Evolutionary conservation across 2,797 vertebrate species (phyloP).

Genomic region (Cynodonichthys magdalenae): DNA sequence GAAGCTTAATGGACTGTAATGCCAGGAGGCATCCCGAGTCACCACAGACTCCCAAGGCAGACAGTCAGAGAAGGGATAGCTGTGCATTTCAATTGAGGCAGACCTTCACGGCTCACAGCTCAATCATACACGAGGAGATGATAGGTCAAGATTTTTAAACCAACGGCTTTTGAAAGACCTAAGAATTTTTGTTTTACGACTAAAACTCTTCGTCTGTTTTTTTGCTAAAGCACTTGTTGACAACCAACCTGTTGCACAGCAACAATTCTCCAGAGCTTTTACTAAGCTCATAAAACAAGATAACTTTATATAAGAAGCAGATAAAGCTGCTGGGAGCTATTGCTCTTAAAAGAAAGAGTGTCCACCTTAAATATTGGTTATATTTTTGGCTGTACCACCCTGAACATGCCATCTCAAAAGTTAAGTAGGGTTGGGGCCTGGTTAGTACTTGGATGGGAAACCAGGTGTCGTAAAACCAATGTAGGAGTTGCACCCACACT

Average conservation of each 20-base stretch:
- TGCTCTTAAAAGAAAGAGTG: neutral
- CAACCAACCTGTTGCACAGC: neutral
- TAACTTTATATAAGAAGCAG: too few species aligned
- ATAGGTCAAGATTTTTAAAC: conserved; percentile 30
- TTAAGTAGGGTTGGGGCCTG: too few species aligned
- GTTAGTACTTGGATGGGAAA: too few species aligned
- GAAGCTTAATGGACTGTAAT: conserved; percentile 60
- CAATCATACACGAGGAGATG: conserved; percentile 35
- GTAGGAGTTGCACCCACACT: too few species aligned
- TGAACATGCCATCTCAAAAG: too few species aligned
- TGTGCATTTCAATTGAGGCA: conserved; percentile 64
- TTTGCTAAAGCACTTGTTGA: neutral
- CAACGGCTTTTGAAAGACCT: conserved; percentile 13
- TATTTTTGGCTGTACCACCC: too few species aligned
- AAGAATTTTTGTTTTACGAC: conserved; percentile 19
- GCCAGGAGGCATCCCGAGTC: conserved; percentile 49
- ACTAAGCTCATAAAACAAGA: neutral
- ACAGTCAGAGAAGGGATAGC: conserved; percentile 38
- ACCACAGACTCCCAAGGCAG: conserved; percentile 43
- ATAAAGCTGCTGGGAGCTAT: neutral
- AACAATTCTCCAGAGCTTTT: conserved; percentile 4
- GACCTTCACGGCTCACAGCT: conserved; percentile 53
- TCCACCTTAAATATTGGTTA: too few species aligned
- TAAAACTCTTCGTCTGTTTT: conserved; percentile 16
- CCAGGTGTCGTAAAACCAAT: too few species aligned